A percentile compares a stretch with the other conserved stretches of the same genome.
Conservation (phyloP, 2,113 vertebrate species). For the Dascyllus trimaculatus region DNA sequence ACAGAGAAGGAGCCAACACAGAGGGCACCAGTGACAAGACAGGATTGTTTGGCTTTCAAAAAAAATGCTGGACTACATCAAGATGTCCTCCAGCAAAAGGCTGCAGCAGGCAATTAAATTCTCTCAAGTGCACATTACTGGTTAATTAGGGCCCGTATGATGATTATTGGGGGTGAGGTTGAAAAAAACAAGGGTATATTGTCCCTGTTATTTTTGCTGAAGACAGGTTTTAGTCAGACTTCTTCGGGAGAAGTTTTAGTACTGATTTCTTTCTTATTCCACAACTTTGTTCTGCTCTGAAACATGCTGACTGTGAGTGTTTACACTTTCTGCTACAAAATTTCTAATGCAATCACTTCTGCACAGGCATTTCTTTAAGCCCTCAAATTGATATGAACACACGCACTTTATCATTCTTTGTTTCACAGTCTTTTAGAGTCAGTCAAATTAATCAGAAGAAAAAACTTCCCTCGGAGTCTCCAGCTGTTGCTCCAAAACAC, state of each 20-base stretch:
- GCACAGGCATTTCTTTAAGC: neutral
- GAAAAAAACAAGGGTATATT: neutral
- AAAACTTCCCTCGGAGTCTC: constrained; percentile 1
- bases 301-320: neutral
- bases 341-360: constrained; percentile 3
- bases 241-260: neutral
- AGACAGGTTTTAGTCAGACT: neutral
- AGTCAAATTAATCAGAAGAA: neutral
- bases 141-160: neutral
- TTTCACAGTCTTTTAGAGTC: neutral
- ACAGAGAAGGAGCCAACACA: neutral
- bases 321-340: neutral
- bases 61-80: neutral
- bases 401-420: neutral
- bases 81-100: neutral
- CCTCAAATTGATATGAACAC: neutral
- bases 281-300: neutral
- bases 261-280: neutral
- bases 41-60: neutral
- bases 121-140: neutral
- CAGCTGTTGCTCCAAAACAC: constrained; percentile 6
- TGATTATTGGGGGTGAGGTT: neutral
- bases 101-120: neutral
- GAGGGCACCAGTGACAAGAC: neutral
- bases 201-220: neutral